A percentile compares a stretch with the other conserved stretches of the same genome.
These are phyloP conservation scores for Kuschelorhynchus macadamiae DNA, from an alignment of 2,888 invertebrate genomes.

Conservation along the genomic window DNA sequence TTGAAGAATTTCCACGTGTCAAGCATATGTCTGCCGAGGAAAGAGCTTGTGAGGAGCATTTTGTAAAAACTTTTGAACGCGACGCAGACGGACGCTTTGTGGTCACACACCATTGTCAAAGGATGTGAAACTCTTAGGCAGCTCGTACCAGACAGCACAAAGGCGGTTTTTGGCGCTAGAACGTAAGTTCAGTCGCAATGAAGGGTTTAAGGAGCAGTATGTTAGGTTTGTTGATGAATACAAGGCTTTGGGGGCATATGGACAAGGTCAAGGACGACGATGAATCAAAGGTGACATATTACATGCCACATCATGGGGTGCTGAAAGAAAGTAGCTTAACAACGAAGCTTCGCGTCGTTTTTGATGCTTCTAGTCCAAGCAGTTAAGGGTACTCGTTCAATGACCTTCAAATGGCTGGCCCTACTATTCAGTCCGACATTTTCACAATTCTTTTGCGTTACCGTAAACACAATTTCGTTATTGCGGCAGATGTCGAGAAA, in stretches of 20 bases:
- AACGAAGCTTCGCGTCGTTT: neutral
- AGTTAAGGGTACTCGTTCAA: neutral
- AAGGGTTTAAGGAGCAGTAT: too few species aligned
- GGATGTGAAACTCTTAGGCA: conserved; percentile 24
- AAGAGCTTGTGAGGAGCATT: neutral
- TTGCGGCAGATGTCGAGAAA: too few species aligned
- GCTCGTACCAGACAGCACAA: too few species aligned
- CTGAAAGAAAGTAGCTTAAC: neutral
- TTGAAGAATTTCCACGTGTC: conserved; percentile 11
- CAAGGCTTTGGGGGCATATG: too few species aligned
- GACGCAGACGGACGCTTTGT: conserved; percentile 14
- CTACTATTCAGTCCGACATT: neutral
- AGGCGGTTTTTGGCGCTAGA: too few species aligned
- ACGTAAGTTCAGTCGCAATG: too few species aligned
- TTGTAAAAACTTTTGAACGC: too few species aligned
- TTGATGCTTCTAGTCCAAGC: neutral
- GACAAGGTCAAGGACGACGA: neutral
- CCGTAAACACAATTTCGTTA: neutral
- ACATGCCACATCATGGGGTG: conserved; percentile 38
- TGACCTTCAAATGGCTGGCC: conserved; percentile 11
- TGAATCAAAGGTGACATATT: conserved; percentile 7
- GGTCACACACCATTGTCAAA: conserved; percentile 13
- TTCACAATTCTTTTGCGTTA: conserved; percentile 1
- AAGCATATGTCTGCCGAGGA: conserved; percentile 6
- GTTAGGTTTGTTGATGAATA: neutral